phyloP scores from a whole-genome alignment of 2,888 invertebrate genomes.

The Idaea aversata region DNA sequence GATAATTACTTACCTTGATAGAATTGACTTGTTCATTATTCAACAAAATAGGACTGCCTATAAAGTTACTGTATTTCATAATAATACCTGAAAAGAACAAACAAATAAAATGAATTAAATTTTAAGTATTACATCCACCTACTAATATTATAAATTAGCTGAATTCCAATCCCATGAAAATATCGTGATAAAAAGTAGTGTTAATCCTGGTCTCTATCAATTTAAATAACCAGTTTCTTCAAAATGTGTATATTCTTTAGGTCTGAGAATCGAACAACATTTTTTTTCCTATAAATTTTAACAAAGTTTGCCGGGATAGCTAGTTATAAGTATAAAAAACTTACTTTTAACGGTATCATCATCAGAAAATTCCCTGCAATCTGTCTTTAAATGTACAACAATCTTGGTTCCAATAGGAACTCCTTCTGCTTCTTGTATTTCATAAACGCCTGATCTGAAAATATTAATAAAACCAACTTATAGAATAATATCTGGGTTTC shows the following conservation, averaged over 20 bases:
- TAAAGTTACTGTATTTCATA: constrained; percentile 98
- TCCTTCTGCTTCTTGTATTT: constrained; percentile 91
- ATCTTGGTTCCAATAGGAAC: constrained; percentile 96
- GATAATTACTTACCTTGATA: constrained; percentile 81
- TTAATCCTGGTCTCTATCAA: too few relatives aligned
- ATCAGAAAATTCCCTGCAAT: constrained; percentile 93
- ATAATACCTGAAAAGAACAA: constrained; percentile 84
- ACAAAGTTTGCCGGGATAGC: too few relatives aligned
- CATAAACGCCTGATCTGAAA: constrained; percentile 90
- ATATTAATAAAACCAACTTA: background rate
- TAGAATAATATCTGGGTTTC: background rate
- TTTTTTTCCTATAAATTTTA: too few relatives aligned
- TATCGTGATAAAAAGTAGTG: too few relatives aligned
- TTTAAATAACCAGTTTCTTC: too few relatives aligned
- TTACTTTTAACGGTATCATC: constrained; percentile 89
- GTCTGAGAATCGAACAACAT: too few relatives aligned
- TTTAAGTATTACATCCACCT: too few relatives aligned
- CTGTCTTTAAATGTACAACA: constrained; percentile 92
- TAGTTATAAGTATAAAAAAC: background rate
- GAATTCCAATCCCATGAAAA: too few relatives aligned
- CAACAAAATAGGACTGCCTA: constrained; percentile 94
- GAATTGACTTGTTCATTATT: constrained; percentile 95
- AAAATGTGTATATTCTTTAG: too few relatives aligned
- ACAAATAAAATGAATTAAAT: background rate
- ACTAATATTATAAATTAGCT: too few relatives aligned